A percentile compares a stretch with the other conserved stretches of the same genome.
These are phyloP conservation scores for Probosciger aterrimus DNA, from an alignment of 2,113 vertebrate species.

Conservation along the genomic window DNA sequence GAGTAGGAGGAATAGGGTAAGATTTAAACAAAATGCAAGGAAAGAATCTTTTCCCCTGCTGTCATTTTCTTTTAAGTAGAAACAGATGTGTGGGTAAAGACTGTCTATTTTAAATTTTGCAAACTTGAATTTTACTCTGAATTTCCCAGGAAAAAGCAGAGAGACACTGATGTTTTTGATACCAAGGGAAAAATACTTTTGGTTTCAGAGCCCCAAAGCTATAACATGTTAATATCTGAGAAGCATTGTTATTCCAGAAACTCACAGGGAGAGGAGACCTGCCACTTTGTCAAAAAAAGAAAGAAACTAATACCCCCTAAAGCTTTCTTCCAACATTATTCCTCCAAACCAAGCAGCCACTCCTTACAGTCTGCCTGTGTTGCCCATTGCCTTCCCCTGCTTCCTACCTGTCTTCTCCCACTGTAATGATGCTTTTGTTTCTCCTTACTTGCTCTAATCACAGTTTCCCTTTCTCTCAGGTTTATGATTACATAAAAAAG, in stretches of 20 bases:
- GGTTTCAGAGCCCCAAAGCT: background rate
- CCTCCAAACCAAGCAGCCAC: background rate
- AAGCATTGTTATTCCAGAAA: background rate
- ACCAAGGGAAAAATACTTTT: background rate
- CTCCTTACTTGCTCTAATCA: background rate
- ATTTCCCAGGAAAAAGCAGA: background rate
- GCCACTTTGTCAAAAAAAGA: background rate
- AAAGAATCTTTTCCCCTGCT: background rate
- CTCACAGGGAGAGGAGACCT: background rate
- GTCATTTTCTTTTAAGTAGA: background rate
- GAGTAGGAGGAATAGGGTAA: background rate
- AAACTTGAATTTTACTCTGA: background rate
- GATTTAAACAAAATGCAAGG: background rate
- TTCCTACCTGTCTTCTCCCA: background rate
- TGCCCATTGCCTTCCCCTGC: background rate
- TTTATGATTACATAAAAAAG: background rate
- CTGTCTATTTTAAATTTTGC: background rate
- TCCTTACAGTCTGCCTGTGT: background rate
- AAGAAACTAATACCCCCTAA: background rate
- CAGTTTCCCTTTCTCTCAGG: background rate
- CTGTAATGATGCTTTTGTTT: background rate
- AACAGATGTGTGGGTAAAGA: background rate
- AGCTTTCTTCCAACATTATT: background rate
- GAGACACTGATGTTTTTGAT: background rate
- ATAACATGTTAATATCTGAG: background rate